These are phyloP conservation scores for Archocentrus centrarchus DNA, from an alignment of 2,113 vertebrate species.

Conservation along the genomic window DNA sequence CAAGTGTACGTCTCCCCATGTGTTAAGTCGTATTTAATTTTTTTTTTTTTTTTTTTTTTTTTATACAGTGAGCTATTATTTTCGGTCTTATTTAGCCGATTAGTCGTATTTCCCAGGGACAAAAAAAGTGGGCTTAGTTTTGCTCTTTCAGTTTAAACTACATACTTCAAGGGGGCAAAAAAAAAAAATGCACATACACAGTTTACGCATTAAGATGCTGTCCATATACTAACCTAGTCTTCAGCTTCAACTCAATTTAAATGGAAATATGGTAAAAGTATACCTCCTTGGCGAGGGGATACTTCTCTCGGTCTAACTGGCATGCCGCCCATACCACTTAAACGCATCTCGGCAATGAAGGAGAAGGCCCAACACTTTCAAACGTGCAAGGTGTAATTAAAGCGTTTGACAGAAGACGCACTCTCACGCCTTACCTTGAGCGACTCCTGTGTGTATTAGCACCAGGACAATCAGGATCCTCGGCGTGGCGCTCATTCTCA, in stretches of 20 bases:
- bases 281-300: neutral
- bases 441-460: constrained; percentile 81
- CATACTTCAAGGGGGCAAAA: neutral
- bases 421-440: constrained; percentile 86
- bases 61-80: neutral
- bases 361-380: neutral
- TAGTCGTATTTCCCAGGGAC: neutral
- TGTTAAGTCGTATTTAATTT: neutral
- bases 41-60: neutral
- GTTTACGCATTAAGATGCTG: constrained; percentile 20
- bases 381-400: constrained; percentile 21
- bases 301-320: neutral
- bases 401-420: neutral
- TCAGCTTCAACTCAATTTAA: constrained; percentile 22
- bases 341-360: neutral
- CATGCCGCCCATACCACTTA: neutral
- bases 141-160: neutral
- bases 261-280: constrained; percentile 14
- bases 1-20: neutral
- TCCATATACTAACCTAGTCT: constrained; percentile 3
- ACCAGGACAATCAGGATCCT: constrained; percentile 86
- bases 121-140: constrained; percentile 12
- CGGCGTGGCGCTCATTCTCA: constrained; percentile 86
- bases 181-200: neutral
- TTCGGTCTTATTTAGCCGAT: neutral